Evolutionary conservation across 2,113 vertebrate species (phyloP).

Genomic region (Octodon degus): DNA sequence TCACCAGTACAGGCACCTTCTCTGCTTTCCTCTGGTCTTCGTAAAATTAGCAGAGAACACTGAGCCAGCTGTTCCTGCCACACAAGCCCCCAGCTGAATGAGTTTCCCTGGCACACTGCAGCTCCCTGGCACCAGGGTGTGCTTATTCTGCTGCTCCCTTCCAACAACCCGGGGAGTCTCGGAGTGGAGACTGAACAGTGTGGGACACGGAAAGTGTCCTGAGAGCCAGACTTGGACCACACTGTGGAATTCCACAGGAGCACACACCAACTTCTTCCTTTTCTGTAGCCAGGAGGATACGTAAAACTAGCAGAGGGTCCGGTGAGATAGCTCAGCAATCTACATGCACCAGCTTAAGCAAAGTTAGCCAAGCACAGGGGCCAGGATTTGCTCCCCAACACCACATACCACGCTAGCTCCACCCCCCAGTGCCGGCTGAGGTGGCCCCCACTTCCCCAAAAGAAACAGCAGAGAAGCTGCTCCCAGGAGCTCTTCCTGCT

Average conservation of each 20-base stretch:
- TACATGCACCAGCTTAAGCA: no score
- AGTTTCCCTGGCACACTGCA: accelerated
- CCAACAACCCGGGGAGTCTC: accelerated
- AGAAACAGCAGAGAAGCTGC: background rate
- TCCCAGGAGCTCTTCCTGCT: background rate
- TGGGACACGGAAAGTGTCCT: no score
- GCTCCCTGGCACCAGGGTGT: accelerated
- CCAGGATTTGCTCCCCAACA: no score
- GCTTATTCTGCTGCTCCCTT: background rate
- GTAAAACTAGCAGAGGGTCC: no score
- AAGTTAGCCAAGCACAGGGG: no score
- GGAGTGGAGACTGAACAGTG: no score
- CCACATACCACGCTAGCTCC: no score
- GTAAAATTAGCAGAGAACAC: accelerated
- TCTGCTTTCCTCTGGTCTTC: background rate
- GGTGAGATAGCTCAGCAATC: no score
- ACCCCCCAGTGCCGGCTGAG: no score
- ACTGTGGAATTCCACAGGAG: background rate
- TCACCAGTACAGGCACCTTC: background rate
- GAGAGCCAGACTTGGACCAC: background rate
- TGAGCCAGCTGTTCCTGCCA: accelerated
- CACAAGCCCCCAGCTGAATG: accelerated
- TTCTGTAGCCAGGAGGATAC: background rate
- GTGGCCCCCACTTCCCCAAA: no score
- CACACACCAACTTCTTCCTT: background rate